Evolutionary conservation across 2,797 vertebrate species (phyloP), one percentile per base, ranked within the genome.

Genomic region (Echeneis naucrates): DNA sequence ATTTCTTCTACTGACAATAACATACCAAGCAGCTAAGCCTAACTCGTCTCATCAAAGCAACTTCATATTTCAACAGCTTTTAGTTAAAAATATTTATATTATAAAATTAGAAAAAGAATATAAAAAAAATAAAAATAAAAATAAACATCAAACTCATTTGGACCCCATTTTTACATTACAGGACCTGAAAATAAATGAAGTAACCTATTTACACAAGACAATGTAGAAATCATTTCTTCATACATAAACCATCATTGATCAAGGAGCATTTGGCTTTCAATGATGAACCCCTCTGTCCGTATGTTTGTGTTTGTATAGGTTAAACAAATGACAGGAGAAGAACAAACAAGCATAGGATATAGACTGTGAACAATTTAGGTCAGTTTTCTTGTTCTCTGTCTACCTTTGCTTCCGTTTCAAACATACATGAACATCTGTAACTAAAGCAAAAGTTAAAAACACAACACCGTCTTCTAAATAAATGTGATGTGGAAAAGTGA

Each of bases 261-360:
- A 30, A 11, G 32, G 2, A n/a, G 7, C 53, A 42, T 32, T 59
- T 3, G 21, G 26, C 13, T 27, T 17, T 32, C 7, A 12, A 19
- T 26, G 35, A 66, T 66, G 30, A 38, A 63, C 44, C 8, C 17
- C 8, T 23, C n/a, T n/a, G n/a, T n/a, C n/a, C n/a, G n/a, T n/a
- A 48, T 50, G 23, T 26, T n/a, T 16, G 0, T 79, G 83, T 80
- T 84, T 81, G 86, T 80, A 57, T 78, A 40, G 71, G 72, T 80
- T 83, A 66, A 83, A 78, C 60, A 86, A 83, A 85, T 58, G 19
- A 40, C 64, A 55, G 8, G 37, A 5, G 14, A 47, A 64, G 44
- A 70, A 42, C 67, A 86, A 87, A 87, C 68, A 88, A 21, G 26
- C n/a, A 19, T 19, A 27, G 32, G 48, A 77, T 24, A 38, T 55